Percentiles rank a stretch among this genome's conserved stretches.
Conservation (phyloP, 37 sponge, comb jelly and placozoan genomes). For the Beroe ovata region DNA sequence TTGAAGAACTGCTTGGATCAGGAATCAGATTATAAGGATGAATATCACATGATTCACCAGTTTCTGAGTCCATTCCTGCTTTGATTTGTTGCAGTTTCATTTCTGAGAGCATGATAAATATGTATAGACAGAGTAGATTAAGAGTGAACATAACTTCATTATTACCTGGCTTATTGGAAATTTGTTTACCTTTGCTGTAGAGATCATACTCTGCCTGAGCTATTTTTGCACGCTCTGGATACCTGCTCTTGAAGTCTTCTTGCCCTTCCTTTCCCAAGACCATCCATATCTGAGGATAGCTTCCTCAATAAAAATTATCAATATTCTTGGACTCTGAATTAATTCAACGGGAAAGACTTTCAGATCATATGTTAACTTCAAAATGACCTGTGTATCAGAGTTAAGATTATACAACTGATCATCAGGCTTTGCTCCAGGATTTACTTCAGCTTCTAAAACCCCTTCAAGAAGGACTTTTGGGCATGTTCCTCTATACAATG, state of each 20-base stretch:
- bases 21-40: neutral
- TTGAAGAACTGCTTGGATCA: neutral
- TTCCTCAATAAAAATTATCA: neutral
- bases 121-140: too few species aligned
- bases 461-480: constrained; percentile 24
- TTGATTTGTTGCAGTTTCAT: constrained; percentile 22
- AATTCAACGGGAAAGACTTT: too few species aligned
- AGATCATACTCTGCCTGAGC: neutral
- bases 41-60: neutral
- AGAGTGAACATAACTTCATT: too few species aligned
- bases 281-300: constrained; percentile 17
- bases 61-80: neutral
- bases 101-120: too few species aligned
- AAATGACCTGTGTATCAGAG: constrained; percentile 28
- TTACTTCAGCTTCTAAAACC: constrained; percentile 57
- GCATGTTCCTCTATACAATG: neutral
- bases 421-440: constrained; percentile 38
- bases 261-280: constrained; percentile 40
- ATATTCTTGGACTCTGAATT: too few species aligned
- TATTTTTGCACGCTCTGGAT: constrained; percentile 12
- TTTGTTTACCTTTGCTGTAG: constrained; percentile 45
- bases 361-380: too few species aligned
- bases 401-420: neutral
- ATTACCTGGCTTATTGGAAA: too few species aligned
- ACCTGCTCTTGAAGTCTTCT: constrained; percentile 17